Conservation (phyloP, 2,888 invertebrate genomes). For the Vannuccia rotundouncinata region DNA sequence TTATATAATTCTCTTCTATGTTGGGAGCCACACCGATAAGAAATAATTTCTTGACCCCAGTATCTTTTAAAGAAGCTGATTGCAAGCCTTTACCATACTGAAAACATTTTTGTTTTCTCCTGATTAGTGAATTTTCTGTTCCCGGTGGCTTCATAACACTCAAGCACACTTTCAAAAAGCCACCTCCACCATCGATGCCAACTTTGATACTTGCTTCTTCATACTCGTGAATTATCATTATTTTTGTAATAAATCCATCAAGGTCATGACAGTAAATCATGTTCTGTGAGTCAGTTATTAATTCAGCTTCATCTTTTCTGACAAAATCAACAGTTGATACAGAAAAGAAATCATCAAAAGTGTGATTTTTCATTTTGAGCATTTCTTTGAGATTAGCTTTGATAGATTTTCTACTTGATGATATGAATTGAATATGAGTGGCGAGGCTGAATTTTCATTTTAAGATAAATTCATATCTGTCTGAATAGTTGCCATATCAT, state of each 20-base stretch:
- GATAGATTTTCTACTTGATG: too few relatives aligned
- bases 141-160: background rate
- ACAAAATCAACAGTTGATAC: too few relatives aligned
- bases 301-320: background rate
- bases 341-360: too few relatives aligned
- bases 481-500: too few relatives aligned
- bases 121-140: background rate
- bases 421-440: too few relatives aligned
- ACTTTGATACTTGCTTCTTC: background rate
- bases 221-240: too few relatives aligned
- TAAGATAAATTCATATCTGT: too few relatives aligned
- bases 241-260: too few relatives aligned
- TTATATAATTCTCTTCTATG: slow-evolving; percentile 10
- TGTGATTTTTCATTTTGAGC: too few relatives aligned
- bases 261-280: background rate
- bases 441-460: too few relatives aligned
- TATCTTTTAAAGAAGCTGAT: background rate
- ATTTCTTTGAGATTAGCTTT: too few relatives aligned
- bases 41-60: slow-evolving; percentile 25
- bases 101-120: background rate
- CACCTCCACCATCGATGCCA: slow-evolving; percentile 24
- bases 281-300: background rate
- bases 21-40: background rate
- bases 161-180: slow-evolving; percentile 17
- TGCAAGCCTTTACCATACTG: background rate